Conservation (phyloP, 2,113 vertebrate species). For the Corythoichthys intestinalis region DNA sequence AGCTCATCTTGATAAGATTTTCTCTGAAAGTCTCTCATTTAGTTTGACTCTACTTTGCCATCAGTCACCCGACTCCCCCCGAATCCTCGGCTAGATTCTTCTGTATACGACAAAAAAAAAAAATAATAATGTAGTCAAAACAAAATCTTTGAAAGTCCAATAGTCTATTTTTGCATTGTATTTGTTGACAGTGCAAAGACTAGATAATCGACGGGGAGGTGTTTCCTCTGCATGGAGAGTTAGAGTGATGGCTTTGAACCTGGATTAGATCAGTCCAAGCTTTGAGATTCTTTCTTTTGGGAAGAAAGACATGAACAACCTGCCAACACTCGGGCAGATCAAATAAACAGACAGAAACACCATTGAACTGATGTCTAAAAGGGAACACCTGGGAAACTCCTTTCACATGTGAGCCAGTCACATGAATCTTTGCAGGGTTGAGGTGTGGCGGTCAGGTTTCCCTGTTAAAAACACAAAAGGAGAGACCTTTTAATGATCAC, state of each 20-base stretch:
- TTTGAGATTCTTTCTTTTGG: slow-evolving; percentile 36
- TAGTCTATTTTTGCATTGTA: slow-evolving; percentile 67
- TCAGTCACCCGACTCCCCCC: slow-evolving; percentile 39
- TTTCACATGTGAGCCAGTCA: slow-evolving; percentile 93
- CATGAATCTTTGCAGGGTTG: slow-evolving; percentile 81
- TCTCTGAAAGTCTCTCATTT: slow-evolving; percentile 60
- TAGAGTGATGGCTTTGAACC: slow-evolving; percentile 79
- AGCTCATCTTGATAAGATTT: slow-evolving; percentile 60
- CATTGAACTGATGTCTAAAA: slow-evolving; percentile 96
- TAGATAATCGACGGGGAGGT: slow-evolving; percentile 65
- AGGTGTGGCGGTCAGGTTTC: slow-evolving; percentile 76
- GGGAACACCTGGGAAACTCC: slow-evolving; percentile 69
- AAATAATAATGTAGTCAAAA: slow-evolving; percentile 51
- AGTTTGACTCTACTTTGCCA: slow-evolving; percentile 55
- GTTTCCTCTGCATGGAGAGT: slow-evolving; percentile 57
- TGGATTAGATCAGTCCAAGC: slow-evolving; percentile 70
- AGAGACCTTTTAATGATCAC: not conserved
- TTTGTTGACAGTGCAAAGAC: slow-evolving; percentile 73
- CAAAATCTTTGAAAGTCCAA: slow-evolving; percentile 61
- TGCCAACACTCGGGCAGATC: slow-evolving; percentile 76
- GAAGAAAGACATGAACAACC: slow-evolving; percentile 51
- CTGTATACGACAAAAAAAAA: slow-evolving; percentile 50
- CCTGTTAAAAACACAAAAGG: slow-evolving; percentile 68
- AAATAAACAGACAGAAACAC: slow-evolving; percentile 83
- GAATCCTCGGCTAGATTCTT: slow-evolving; percentile 53